Percentiles rank a stretch among this genome's conserved stretches.
Conservation (phyloP, 2,113 vertebrate species). For the Cacatua alba region DNA sequence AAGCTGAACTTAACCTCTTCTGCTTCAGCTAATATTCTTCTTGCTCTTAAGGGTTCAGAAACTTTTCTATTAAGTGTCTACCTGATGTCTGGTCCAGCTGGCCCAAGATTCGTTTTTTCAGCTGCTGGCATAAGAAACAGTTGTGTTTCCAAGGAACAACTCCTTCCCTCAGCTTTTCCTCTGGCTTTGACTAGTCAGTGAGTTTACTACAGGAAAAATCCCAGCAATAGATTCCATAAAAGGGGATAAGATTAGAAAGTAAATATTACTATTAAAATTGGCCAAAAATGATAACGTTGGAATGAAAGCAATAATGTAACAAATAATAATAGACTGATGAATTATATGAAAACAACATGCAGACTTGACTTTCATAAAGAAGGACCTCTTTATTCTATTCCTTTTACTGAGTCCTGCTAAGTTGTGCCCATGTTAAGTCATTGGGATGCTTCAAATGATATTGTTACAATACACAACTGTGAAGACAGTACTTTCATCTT, state of each 20-base stretch:
- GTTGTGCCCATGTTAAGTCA: background rate
- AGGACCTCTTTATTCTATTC: background rate
- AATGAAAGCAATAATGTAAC: background rate
- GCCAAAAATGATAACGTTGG: background rate
- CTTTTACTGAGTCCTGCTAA: background rate
- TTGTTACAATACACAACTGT: background rate
- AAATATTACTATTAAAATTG: background rate
- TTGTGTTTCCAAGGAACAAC: background rate
- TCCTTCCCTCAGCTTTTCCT: background rate
- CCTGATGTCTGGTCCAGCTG: background rate
- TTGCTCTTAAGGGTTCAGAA: background rate
- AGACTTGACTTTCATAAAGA: background rate
- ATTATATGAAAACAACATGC: background rate
- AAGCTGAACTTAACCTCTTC: background rate
- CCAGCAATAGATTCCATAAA: background rate
- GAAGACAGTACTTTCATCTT: background rate
- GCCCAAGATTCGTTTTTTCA: background rate
- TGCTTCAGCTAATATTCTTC: background rate
- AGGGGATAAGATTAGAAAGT: background rate
- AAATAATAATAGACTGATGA: background rate
- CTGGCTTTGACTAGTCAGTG: background rate
- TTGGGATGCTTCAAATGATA: background rate
- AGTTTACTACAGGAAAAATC: background rate
- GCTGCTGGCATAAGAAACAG: background rate
- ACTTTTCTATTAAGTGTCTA: background rate